Base-by-base conservation (phyloP, 1,140 invertebrate genomes). In the Drosophila baimaii region DNA sequence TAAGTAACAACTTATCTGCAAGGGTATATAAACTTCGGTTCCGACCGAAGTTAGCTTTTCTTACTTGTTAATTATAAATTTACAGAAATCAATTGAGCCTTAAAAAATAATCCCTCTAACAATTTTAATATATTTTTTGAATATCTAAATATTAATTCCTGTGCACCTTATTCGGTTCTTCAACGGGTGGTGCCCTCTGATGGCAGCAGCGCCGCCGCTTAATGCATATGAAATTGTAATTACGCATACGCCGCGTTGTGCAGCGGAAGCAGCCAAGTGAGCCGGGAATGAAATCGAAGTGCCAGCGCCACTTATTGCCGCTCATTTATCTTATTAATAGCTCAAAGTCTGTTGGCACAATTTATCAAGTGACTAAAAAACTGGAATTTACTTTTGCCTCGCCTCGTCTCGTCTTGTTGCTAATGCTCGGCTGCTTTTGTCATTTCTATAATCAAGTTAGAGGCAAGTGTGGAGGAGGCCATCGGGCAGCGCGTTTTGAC, bases 181-280 rank as follows among this genome's bases (percentile, higher is more conserved):
- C 79, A 86, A 31, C 56, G 47, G 49, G 71, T 57, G 63, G 55
- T 49, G 55, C 47, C 39, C 29, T 66, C 64, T 84, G 77, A 85
- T 77, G 74, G 81, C 70, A 77, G 78, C 82, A 47, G 74, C 82
- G 72, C 84, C 82, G 52, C 78, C 82, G 72, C 84, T 82, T 88
- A 86, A 86, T 83, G 83, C 83, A 86, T 86, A 86, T 88, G 83
- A 86, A 86, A 86, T 88, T 83, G 83, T 86, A 86, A 86, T 86
- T 86, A 86, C 83, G 83, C 83, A 88, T 88, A 83, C 79, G 83
- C 72, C 77, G 64, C 72, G 86, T 88, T 88, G 79, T 88, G 58
- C 83, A 80, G 69, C 72, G 77, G 74, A 84, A 85, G 68, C 46
- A 62, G 65, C 63, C 44, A 77, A 77, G 63, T 46, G 39, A 77